phyloP scores from a whole-genome alignment of 2,888 invertebrate species.

The Campoplex capitator region DNA sequence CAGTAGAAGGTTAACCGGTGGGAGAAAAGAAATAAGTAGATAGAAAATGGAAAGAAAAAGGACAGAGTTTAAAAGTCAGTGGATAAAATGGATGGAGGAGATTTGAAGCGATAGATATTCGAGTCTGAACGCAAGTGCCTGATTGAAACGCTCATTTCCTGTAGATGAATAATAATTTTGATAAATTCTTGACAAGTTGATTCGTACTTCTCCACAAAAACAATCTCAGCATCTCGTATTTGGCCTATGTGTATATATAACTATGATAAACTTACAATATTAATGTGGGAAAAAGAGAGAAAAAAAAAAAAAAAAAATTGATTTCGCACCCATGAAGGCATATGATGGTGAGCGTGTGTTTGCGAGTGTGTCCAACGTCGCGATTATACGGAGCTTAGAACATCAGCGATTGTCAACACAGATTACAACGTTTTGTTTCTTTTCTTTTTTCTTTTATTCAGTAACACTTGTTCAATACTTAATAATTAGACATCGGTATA shows the following conservation, averaged over 20 bases:
- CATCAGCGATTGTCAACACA: conserved; percentile 82
- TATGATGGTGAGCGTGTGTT: conserved; percentile 43
- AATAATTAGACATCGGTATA: conserved; percentile 82
- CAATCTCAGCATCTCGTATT: conserved; percentile 7
- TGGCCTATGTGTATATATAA: background rate
- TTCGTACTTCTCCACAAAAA: conserved; percentile 9
- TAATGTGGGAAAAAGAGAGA: conserved; percentile 16
- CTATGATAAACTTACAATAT: conserved; percentile 44
- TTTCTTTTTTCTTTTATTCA: conserved; percentile 62
- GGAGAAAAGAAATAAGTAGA: background rate
- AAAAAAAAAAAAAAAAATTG: conserved; percentile 40
- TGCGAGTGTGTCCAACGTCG: conserved; percentile 70
- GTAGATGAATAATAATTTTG: conserved; percentile 28
- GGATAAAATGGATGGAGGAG: conserved; percentile 20
- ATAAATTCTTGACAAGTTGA: conserved; percentile 23
- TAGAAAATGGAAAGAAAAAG: background rate
- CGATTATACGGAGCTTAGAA: conserved; percentile 77
- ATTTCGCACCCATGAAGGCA: conserved; percentile 73
- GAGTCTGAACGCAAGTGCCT: conserved; percentile 43
- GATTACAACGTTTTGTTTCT: conserved; percentile 77
- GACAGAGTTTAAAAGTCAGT: conserved; percentile 46
- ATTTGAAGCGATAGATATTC: conserved; percentile 25
- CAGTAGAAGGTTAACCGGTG: conserved; percentile 31
- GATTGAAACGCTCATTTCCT: conserved; percentile 24
- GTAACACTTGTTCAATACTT: conserved; percentile 79